A percentile compares a stretch with the other conserved stretches of the same genome.
These are phyloP conservation scores for Rhyacichthys aspro DNA, from an alignment of 2,797 vertebrate genomes.

Conservation along the genomic window DNA sequence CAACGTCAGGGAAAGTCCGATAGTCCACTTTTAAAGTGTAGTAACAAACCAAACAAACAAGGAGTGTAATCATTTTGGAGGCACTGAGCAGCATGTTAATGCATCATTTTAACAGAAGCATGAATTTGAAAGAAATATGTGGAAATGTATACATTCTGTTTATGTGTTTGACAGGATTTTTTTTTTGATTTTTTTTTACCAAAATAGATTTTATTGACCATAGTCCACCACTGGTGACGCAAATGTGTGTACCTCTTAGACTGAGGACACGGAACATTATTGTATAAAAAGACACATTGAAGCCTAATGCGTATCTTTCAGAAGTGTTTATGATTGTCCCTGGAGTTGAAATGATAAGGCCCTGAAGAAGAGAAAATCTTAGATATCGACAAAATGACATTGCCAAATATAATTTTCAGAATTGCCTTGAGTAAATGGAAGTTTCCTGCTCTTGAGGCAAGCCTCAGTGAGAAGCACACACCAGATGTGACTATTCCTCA, in stretches of 20 bases:
- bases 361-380: constrained; percentile 26
- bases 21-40: too few relatives aligned
- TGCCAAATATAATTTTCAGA: constrained; percentile 31
- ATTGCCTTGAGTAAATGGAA: constrained; percentile 35
- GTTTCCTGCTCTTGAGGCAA: constrained; percentile 13
- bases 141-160: constrained; percentile 22
- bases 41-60: too few relatives aligned
- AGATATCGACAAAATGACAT: constrained; percentile 43
- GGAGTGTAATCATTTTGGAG: too few relatives aligned
- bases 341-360: constrained; percentile 30
- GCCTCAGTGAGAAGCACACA: constrained; percentile 4
- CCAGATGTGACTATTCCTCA: constrained; percentile 42
- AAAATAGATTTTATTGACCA: too few relatives aligned
- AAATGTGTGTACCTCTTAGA: constrained; percentile 31
- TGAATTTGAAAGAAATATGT: constrained; percentile 6
- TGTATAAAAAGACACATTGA: constrained; percentile 40
- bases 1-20: too few relatives aligned
- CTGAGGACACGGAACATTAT: constrained; percentile 35
- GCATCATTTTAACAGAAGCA: too few relatives aligned
- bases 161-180: too few relatives aligned
- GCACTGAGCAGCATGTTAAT: too few relatives aligned
- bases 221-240: constrained; percentile 23
- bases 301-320: constrained; percentile 45
- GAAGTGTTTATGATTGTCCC: constrained; percentile 30
- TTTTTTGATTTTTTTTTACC: constrained; percentile 12